Evolutionary conservation across 2,888 invertebrate genomes (phyloP), one percentile per base, ranked within the genome.

Genomic region (Tachina lurida): DNA sequence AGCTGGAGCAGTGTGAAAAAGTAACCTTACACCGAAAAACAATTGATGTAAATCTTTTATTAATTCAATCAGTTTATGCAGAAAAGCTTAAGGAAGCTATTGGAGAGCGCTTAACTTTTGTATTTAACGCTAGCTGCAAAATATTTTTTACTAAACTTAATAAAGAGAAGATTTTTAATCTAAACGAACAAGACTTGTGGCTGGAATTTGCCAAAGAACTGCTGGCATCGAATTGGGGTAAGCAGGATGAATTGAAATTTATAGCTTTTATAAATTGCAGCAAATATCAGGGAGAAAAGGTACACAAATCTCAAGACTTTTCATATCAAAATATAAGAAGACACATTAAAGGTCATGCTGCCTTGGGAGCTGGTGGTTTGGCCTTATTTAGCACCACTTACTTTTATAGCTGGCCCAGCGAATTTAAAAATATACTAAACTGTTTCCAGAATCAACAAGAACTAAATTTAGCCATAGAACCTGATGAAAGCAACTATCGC

Each of bases 401-500:
- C 90, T 94, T 98, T 71, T 97, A 97, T 91, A 96, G 97, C 3
- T 98, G 98, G 98, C 97, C 98, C 2, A 94, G 94, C 43, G 93
- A 92, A 63, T 93, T 97, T 84, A 93, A 95, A 9, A 95, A 97
- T 88, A 94, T 98, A 43, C 91, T 95, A 19, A 91, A 94, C 15
- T 90, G 90, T 62, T 92, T 93, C 78, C 84, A 87, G 45, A 90
- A 88, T 89, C 94, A 65, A 8, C 94, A 95, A 41, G 93, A 94
- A 84, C 95, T 98, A 39, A 96, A 98, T 92, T 94, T 95, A 63
- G 93, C 93, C 43, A 93, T 94, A 86, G 95, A 97, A 89, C 96
- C 98, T 95, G 98, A 98, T 93, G 98, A 98, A 90, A 98, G 98
- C 92, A 97, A 97, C 89, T 97, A 97, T 92, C 95, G 98, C 84